Base-by-base conservation (phyloP, 2,113 vertebrate species). In the Paracanthobrama guichenoti region DNA sequence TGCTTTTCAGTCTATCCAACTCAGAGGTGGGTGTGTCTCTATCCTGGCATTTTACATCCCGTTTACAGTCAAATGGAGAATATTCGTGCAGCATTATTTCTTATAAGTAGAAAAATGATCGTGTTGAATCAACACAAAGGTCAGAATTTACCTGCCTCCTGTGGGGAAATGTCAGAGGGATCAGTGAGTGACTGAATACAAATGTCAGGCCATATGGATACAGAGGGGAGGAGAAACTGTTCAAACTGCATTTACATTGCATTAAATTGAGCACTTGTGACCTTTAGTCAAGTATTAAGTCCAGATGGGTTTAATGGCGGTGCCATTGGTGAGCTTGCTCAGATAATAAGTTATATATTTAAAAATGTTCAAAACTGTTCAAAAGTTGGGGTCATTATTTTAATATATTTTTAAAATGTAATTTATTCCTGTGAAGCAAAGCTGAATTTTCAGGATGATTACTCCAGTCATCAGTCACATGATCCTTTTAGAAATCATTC, bases 181-280 rank as follows among this genome's bases (percentile, higher is more conserved):
- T 73, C 31, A 26, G 62, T 26, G n/a, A 72, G 46, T 12, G 66
- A 74, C 31, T 67, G 79, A 60, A 77, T 53, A 60, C 66, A 86
- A 83, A 86, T 86, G 74, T 62, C 80, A 83, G 26, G 60, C 6
- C 46, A 82, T 50, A 31, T 22, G n/a, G 50, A 82, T 48, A 5
- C 18, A 55, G 26, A 18, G 13, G 24, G 24, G 22, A 28, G n/a
- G n/a, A 20, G 22, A 76, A 82, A 60, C 48, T 18, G 71, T 39
- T 69, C 9, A 39, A 42, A 10, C 53, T 57, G 12, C 1, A 20
- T 11, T 78, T 53, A 59, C 53, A 60, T 7, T 62, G 35, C 57
- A 26, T 60, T 18, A 35, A 60, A 79, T 35, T 20, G 50, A 55
- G 26, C 74, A 13, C 35, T n/a, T 69, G 66, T 69, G 66, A 55